Conservation (phyloP, 2,113 vertebrate genomes). For the Octodon degus region DNA sequence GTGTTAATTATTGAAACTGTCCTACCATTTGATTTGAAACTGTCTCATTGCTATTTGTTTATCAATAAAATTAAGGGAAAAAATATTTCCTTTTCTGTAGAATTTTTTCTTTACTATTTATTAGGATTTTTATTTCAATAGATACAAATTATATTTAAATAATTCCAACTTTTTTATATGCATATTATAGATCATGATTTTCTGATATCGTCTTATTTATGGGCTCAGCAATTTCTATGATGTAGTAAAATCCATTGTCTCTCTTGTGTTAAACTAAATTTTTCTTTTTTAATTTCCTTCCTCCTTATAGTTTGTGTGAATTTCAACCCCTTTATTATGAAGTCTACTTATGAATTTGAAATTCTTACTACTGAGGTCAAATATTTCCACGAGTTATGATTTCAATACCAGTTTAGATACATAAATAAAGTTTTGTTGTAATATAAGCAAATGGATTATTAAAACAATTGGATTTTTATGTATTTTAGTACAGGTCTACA, state of each 20-base stretch:
- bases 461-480: neutral
- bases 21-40: too few species aligned
- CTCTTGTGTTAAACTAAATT: neutral
- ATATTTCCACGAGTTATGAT: neutral
- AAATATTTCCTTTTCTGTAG: neutral
- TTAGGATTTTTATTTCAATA: neutral
- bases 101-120: neutral
- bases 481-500: too few species aligned
- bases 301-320: neutral
- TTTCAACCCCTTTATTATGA: neutral
- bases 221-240: neutral
- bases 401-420: neutral
- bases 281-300: neutral
- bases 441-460: neutral
- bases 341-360: neutral
- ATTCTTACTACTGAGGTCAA: neutral
- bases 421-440: neutral
- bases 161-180: neutral
- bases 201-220: neutral
- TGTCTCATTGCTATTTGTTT: too few species aligned
- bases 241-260: neutral
- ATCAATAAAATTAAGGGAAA: too few species aligned
- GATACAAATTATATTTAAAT: neutral
- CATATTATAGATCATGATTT: neutral
- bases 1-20: too few species aligned